phyloP scores from a whole-genome alignment of 2,888 invertebrate species.

The Parnassius orleans region DNA sequence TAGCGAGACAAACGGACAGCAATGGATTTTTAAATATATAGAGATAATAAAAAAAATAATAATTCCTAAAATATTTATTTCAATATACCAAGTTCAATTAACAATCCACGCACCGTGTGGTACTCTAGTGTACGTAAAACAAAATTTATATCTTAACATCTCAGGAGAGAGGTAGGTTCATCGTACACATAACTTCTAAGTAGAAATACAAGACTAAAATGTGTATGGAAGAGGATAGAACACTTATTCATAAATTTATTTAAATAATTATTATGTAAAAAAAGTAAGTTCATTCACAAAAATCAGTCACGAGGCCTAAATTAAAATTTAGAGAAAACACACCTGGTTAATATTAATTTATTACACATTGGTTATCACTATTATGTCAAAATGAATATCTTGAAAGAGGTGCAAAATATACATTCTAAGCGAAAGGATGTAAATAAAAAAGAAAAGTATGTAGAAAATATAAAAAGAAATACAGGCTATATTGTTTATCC shows the following conservation, averaged over 20 bases:
- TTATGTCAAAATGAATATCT: constrained; percentile 9
- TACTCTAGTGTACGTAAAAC: constrained; percentile 52
- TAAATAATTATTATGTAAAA: constrained; percentile 4
- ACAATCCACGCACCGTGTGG: constrained; percentile 64
- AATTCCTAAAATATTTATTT: constrained; percentile 33
- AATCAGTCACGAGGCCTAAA: constrained; percentile 1
- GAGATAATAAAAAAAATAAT: constrained; percentile 1
- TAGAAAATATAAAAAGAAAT: constrained; percentile 9
- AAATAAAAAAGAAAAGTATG: constrained; percentile 2
- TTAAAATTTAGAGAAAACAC: constrained; percentile 35
- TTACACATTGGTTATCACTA: constrained; percentile 29
- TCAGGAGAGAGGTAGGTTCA: constrained; percentile 48
- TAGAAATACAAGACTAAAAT: constrained; percentile 40
- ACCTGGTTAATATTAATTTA: constrained; percentile 29
- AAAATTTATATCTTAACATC: constrained; percentile 43
- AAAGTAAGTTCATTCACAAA: constrained; percentile 1
- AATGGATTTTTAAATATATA: too few relatives aligned
- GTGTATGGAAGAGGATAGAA: constrained; percentile 33
- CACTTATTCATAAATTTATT: constrained; percentile 16
- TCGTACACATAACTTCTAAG: constrained; percentile 49
- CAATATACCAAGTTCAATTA: constrained; percentile 58
- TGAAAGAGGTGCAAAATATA: constrained; percentile 9
- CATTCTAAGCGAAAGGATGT: background rate
- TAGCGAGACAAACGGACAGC: too few relatives aligned
- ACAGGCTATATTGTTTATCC: background rate